Base-by-base conservation (phyloP, 1,140 invertebrate species). In the Anastrepha ludens region DNA sequence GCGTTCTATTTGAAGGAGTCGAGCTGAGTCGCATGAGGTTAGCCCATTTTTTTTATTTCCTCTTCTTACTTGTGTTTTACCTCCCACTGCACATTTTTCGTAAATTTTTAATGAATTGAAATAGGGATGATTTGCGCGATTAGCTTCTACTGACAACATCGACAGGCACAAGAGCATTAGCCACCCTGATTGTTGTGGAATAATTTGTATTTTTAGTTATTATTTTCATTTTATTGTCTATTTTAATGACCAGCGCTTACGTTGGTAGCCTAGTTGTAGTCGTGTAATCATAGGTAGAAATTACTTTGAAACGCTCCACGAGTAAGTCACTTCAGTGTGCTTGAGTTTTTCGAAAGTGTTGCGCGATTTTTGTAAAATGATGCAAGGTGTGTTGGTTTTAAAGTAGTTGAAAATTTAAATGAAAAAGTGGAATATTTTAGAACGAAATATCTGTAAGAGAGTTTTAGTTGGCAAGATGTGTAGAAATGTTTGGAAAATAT, bases 281-380 rank as follows among this genome's bases (percentile, higher is more conserved):
- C 47, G 44, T 81, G 74, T n/a, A 81, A 29, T 55, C 8, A 41
- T 50, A 2, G 1, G 29, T 81, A 20, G 41, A 86, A 86, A 60
- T 86, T 6, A 86, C 9, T 9, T 60, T 41, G 58, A n/a, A 60
- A 13, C 59, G n/a, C 20, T 44, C 29, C 29, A 29, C 29, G 29
- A 29, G 1, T 65, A 47, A 67, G 86, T 58, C 29, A 50, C 62
- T 17, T 70, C 65, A 87, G 64, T 67, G 64, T 50, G n/a, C 44
- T 29, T 9, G 62, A 74, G 86, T 20, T 50, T 88, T 88, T 85
- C 87, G 74, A 88, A 65, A 17, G 59, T 88, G 87, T 70, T 88
- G 64, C 87, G 87, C 39, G 85, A 88, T 47, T 67, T 88, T 86
- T 8, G 87, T 65, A 85, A 88, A 88, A 87, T 44, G n/a, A 87